A percentile compares a stretch with the other conserved stretches of the same genome.
Evolutionary conservation across 2,113 vertebrate species (phyloP).

Genomic region (Rynchops niger): DNA sequence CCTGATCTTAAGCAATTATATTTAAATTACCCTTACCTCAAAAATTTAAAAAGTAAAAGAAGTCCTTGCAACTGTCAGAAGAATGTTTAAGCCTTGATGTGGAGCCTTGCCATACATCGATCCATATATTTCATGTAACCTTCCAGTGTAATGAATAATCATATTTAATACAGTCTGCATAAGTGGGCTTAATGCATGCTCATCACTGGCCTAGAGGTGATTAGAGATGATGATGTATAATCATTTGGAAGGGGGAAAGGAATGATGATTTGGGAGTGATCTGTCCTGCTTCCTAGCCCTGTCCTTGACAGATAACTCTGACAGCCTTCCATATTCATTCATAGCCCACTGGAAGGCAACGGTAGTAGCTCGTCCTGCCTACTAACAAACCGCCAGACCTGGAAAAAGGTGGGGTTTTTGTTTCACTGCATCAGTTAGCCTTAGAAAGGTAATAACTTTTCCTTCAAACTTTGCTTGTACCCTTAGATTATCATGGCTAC

Average conservation of each 20-base stretch:
- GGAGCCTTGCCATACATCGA: neutral
- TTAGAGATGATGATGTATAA: neutral
- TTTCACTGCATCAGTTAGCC: neutral
- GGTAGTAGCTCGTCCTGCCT: neutral
- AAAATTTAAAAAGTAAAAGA: neutral
- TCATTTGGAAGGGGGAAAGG: neutral
- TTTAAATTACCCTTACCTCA: neutral
- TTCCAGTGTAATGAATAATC: neutral
- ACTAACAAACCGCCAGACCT: neutral
- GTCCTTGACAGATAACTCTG: neutral
- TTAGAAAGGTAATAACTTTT: neutral
- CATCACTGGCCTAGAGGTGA: neutral
- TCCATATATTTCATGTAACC: neutral
- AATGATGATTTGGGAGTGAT: neutral
- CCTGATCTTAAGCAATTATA: neutral
- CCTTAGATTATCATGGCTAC: neutral
- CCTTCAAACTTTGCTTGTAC: neutral
- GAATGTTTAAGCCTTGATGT: neutral
- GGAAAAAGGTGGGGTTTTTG: rapidly evolving
- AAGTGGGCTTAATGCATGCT: neutral
- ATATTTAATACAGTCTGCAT: neutral
- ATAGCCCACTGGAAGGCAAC: neutral
- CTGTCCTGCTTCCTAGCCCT: neutral
- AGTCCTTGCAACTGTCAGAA: neutral
- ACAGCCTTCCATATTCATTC: neutral